These are phyloP conservation scores for Lerista edwardsae DNA, from an alignment of 2,797 vertebrate genomes.

Conservation along the genomic window DNA sequence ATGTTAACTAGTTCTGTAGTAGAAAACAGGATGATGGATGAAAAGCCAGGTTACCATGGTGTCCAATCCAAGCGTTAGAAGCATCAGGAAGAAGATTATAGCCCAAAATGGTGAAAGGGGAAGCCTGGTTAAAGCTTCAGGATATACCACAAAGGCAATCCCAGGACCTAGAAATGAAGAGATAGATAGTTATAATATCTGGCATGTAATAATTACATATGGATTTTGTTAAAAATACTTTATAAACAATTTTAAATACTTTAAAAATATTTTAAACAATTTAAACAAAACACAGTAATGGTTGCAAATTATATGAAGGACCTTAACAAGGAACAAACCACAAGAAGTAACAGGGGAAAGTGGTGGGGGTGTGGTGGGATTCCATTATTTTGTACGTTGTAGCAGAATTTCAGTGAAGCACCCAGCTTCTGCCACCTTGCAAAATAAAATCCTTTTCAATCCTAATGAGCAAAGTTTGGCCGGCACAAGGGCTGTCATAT, in stretches of 20 bases:
- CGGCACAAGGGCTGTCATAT: too few relatives aligned
- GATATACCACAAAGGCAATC: slow-evolving; percentile 98
- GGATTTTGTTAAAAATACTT: too few relatives aligned
- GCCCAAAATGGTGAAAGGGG: slow-evolving; percentile 98
- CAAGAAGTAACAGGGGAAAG: neutral
- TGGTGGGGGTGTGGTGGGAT: neutral
- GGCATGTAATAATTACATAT: too few relatives aligned
- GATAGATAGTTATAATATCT: too few relatives aligned
- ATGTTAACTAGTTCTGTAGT: neutral
- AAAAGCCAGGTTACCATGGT: slow-evolving; percentile 88
- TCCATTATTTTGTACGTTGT: neutral
- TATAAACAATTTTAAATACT: neutral
- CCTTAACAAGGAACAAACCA: neutral
- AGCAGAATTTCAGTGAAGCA: neutral
- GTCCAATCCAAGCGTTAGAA: slow-evolving; percentile 95
- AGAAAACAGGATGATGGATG: neutral
- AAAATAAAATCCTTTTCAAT: neutral
- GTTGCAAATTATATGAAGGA: too few relatives aligned
- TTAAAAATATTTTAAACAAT: too few relatives aligned
- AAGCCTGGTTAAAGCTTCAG: slow-evolving; percentile 95
- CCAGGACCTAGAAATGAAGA: slow-evolving; percentile 86
- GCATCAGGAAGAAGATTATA: slow-evolving; percentile 99
- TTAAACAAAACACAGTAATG: too few relatives aligned
- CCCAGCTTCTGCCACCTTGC: neutral
- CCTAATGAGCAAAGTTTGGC: too few relatives aligned